A percentile compares a stretch with the other conserved stretches of the same genome.
Conservation (phyloP, 2,888 invertebrate species). For the Cosmia pyralina region DNA sequence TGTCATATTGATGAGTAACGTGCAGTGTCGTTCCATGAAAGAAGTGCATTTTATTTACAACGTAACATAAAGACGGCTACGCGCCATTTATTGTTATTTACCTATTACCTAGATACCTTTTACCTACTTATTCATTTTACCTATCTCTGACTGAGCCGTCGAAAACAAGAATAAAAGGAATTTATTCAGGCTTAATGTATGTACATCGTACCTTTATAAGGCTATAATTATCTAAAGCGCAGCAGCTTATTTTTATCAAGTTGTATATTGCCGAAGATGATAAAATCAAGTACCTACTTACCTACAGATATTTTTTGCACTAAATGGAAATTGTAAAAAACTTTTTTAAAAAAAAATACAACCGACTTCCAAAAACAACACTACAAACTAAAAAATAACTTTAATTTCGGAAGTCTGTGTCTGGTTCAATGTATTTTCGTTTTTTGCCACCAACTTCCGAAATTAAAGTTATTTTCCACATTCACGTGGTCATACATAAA, state of each 20-base stretch:
- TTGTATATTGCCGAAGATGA: not conserved
- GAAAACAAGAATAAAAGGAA: slow-evolving; percentile 12
- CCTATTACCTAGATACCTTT: not conserved
- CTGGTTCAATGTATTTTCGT: too few species aligned
- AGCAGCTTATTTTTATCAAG: not conserved
- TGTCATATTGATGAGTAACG: slow-evolving; percentile 79
- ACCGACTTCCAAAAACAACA: too few species aligned
- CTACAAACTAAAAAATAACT: too few species aligned
- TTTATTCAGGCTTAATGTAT: not conserved
- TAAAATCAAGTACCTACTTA: not conserved
- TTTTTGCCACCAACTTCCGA: too few species aligned
- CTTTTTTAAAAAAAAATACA: too few species aligned
- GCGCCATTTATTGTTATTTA: slow-evolving; percentile 33
- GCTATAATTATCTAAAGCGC: slow-evolving; percentile 4
- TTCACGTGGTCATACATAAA: too few species aligned
- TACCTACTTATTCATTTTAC: not conserved
- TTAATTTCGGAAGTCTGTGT: too few species aligned
- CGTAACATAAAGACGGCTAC: slow-evolving; percentile 49
- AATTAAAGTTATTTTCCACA: too few species aligned
- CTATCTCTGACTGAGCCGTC: not conserved
- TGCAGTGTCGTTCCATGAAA: slow-evolving; percentile 72
- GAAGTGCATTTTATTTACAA: slow-evolving; percentile 68
- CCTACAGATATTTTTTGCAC: not conserved
- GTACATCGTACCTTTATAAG: not conserved
- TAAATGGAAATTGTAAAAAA: slow-evolving; percentile 12